A percentile compares a stretch with the other conserved stretches of the same genome.
These are phyloP conservation scores for Tetheella fluctuosa DNA, from an alignment of 2,888 invertebrate genomes.

Conservation along the genomic window DNA sequence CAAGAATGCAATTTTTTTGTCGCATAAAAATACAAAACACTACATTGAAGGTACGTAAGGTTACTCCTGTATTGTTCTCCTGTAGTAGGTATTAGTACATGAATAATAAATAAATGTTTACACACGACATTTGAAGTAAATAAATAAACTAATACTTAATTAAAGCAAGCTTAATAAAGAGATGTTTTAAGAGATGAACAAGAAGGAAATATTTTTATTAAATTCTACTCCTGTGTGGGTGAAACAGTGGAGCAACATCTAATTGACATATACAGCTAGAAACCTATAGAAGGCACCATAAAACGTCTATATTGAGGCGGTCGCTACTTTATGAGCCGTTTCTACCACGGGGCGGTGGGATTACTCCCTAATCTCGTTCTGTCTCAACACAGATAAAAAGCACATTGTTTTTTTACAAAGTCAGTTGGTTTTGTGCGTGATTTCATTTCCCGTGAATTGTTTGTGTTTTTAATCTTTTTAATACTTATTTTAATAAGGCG, in stretches of 20 bases:
- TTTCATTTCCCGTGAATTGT: neutral
- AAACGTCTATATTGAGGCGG: constrained; percentile 8
- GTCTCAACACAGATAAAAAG: constrained; percentile 20
- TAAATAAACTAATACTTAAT: too few species aligned
- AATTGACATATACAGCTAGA: neutral
- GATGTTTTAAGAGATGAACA: too few species aligned
- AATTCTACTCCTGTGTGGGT: neutral
- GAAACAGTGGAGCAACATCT: neutral
- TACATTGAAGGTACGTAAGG: too few species aligned
- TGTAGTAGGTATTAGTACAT: too few species aligned
- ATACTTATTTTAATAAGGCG: neutral
- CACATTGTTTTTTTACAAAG: constrained; percentile 12
- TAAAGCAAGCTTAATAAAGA: too few species aligned
- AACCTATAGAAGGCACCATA: neutral
- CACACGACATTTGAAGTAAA: too few species aligned
- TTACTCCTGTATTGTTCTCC: too few species aligned
- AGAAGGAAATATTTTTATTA: neutral
- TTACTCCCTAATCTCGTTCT: constrained; percentile 17
- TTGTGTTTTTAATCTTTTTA: constrained; percentile 6
- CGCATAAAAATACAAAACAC: too few species aligned
- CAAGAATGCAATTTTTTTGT: too few species aligned
- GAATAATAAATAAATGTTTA: too few species aligned
- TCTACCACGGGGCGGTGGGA: constrained; percentile 13
- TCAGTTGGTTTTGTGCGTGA: constrained; percentile 6
- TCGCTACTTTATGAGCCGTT: constrained; percentile 14